These are phyloP conservation scores for Morus bassanus DNA, from an alignment of 2,797 vertebrate species.

Conservation along the genomic window DNA sequence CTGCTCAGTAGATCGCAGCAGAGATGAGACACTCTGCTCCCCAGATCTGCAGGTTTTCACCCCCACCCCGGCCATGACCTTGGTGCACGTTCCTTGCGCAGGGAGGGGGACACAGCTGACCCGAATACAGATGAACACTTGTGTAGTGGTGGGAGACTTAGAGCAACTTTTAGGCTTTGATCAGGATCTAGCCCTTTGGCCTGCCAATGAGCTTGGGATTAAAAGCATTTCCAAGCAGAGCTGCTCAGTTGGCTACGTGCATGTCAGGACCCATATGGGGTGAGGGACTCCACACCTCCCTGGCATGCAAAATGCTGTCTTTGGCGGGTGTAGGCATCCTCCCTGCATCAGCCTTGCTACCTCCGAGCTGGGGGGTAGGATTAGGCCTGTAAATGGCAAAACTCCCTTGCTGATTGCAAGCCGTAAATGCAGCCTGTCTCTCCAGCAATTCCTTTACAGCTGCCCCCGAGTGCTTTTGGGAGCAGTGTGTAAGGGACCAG, in stretches of 20 bases:
- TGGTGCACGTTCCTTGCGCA: rapidly evolving
- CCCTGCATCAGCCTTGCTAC: background rate
- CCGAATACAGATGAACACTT: background rate
- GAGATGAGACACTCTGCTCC: background rate
- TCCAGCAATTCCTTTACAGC: background rate
- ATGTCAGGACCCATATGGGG: background rate
- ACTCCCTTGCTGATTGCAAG: background rate
- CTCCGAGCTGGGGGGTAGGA: background rate
- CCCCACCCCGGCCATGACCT: background rate
- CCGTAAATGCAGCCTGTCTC: background rate
- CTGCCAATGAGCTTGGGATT: background rate
- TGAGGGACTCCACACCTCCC: background rate
- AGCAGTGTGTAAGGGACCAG: background rate
- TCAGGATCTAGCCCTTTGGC: background rate
- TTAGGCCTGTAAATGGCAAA: background rate
- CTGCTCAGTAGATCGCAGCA: background rate
- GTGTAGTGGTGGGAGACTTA: background rate
- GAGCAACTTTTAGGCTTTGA: background rate
- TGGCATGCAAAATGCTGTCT: background rate
- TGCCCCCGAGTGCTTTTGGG: background rate
- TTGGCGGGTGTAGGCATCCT: background rate
- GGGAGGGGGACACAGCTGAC: background rate
- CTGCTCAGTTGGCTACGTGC: background rate
- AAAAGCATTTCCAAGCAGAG: background rate
- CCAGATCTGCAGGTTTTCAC: background rate